These are phyloP conservation scores for Neocrepidodera transversa DNA, from an alignment of 2,888 invertebrate genomes.

Conservation along the genomic window DNA sequence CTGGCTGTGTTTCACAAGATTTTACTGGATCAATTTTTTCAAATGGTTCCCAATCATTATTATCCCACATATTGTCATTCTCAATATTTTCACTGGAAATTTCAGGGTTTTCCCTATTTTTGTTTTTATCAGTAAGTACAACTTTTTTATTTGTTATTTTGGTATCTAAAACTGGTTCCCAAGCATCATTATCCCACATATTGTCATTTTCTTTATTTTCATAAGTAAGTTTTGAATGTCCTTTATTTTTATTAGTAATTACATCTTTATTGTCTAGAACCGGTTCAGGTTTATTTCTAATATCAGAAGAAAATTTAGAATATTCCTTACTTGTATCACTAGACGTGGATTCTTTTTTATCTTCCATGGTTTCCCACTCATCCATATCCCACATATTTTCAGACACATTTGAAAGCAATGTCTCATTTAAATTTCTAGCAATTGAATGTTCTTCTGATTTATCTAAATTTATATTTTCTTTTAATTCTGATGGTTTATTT, in stretches of 20 bases:
- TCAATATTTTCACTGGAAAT: background rate
- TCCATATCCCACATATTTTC: slow-evolving; percentile 61
- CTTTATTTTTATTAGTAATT: background rate
- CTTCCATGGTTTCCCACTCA: slow-evolving; percentile 48
- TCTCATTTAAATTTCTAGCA: slow-evolving; percentile 12
- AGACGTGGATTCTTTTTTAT: background rate
- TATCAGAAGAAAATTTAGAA: background rate
- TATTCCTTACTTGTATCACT: background rate
- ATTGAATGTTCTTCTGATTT: background rate
- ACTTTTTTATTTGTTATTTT: background rate
- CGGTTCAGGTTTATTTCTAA: no score
- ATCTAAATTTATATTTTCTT: background rate
- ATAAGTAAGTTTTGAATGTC: background rate
- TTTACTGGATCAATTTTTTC: slow-evolving; percentile 52
- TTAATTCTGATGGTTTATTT: background rate
- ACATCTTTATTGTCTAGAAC: no score
- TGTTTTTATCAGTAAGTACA: background rate
- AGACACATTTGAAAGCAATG: no score
- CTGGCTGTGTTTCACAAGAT: slow-evolving; percentile 1
- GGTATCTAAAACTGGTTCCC: slow-evolving; percentile 25
- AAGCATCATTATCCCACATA: slow-evolving; percentile 63
- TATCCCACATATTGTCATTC: slow-evolving; percentile 59
- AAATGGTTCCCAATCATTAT: slow-evolving; percentile 64
- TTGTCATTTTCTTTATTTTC: slow-evolving; percentile 19
- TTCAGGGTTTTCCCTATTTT: slow-evolving; percentile 35